Percentiles rank a stretch among this genome's conserved stretches.
Conservation (phyloP, 2,797 vertebrate genomes). For the Hoplostethus atlanticus region DNA sequence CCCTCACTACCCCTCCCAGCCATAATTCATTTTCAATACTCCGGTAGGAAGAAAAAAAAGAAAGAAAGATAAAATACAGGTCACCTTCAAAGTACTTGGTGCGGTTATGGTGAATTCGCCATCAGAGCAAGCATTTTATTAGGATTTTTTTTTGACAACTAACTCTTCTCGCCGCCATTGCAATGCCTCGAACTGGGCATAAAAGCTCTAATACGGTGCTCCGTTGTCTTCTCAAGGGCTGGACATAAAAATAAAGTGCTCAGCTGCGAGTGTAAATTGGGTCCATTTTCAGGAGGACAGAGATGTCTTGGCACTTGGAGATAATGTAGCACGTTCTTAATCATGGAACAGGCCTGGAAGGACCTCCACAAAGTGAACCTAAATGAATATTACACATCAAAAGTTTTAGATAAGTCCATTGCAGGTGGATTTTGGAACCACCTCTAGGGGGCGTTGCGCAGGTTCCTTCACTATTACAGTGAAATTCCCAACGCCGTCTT, state of each 20-base stretch:
- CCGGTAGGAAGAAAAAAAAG: constrained; percentile 40
- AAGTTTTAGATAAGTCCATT: not conserved
- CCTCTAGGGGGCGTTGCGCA: too few relatives aligned
- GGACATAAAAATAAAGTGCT: constrained; percentile 67
- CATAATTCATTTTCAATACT: constrained; percentile 74
- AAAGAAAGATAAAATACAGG: constrained; percentile 71
- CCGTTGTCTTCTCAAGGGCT: constrained; percentile 55
- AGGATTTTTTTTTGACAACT: constrained; percentile 63
- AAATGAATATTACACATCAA: not conserved
- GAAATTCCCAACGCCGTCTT: constrained; percentile 11
- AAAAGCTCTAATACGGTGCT: constrained; percentile 55
- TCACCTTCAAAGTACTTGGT: constrained; percentile 72
- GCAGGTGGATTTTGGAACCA: not conserved
- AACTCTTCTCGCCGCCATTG: constrained; percentile 48
- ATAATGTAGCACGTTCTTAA: constrained; percentile 27
- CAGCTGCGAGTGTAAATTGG: constrained; percentile 51
- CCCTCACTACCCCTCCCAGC: constrained; percentile 38
- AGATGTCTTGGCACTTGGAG: constrained; percentile 26
- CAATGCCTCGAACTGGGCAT: constrained; percentile 21
- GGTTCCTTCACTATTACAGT: not conserved
- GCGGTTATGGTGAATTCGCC: constrained; percentile 70
- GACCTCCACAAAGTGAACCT: constrained; percentile 25
- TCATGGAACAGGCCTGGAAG: not conserved
- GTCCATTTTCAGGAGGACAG: constrained; percentile 38
- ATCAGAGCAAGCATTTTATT: constrained; percentile 66